Percentiles rank a stretch among this genome's conserved stretches.
Conservation (phyloP, 2,113 vertebrate species). For the Onychostruthus taczanowskii region DNA sequence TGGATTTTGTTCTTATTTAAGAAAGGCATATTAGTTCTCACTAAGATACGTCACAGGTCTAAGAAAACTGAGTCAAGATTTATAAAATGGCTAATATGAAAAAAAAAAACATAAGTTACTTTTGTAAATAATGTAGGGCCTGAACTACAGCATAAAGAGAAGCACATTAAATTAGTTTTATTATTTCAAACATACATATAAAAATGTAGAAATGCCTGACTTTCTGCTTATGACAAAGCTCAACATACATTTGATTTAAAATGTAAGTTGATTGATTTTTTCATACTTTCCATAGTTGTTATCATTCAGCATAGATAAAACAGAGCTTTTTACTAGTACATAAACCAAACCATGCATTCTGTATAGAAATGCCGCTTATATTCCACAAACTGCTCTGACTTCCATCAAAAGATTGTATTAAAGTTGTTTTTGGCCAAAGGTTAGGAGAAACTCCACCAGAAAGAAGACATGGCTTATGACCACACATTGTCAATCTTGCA, state of each 20-base stretch:
- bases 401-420: not conserved
- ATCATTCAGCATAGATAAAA: not conserved
- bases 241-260: not conserved
- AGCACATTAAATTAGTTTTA: not conserved
- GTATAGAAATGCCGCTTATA: not conserved
- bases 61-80: not conserved
- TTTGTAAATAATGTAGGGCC: not conserved
- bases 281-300: not conserved
- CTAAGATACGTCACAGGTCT: not conserved
- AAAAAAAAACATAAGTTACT: not conserved
- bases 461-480: not conserved
- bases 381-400: not conserved
- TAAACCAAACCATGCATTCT: too few species aligned
- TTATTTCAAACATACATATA: constrained; percentile 1
- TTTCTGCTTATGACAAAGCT: not conserved
- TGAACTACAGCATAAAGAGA: not conserved
- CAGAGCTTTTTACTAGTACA: not conserved
- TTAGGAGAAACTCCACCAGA: not conserved
- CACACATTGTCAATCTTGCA: not conserved
- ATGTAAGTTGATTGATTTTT: not conserved
- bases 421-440: not conserved
- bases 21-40: constrained; percentile 1
- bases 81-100: not conserved
- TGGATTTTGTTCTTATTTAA: constrained; percentile 8
- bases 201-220: not conserved